Percentiles rank a stretch among this genome's conserved stretches.
phyloP scores from a whole-genome alignment of 2,113 vertebrate genomes.

The Eclectus roratus region DNA sequence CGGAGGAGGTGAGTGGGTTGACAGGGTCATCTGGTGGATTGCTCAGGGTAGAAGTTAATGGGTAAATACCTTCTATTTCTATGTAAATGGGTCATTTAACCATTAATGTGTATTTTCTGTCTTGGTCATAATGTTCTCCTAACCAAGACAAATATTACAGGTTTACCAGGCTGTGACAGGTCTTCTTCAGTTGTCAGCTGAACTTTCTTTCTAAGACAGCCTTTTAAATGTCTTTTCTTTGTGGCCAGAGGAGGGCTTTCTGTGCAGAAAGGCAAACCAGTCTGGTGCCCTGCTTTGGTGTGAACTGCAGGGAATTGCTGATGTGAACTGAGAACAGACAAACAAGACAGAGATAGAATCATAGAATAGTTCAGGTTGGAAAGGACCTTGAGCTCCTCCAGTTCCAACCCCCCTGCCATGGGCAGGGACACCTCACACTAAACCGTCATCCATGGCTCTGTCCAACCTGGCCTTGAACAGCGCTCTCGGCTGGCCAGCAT shows the following conservation, averaged over 20 bases:
- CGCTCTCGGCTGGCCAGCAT: no score
- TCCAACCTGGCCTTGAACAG: no score
- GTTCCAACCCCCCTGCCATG: no score
- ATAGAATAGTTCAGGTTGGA: no score
- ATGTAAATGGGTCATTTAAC: not conserved
- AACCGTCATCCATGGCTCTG: no score
- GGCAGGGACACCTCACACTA: no score
- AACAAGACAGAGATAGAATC: not conserved
- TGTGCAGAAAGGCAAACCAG: not conserved
- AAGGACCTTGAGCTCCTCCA: no score
- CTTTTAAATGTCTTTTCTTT: not conserved
- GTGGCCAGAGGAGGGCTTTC: not conserved
- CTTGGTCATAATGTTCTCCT: not conserved
- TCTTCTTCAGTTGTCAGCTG: not conserved
- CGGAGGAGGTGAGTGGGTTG: slow-evolving; percentile 82
- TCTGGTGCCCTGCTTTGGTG: not conserved
- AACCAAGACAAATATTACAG: not conserved
- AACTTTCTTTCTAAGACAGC: not conserved
- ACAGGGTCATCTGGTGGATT: no score
- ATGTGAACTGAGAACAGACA: not conserved
- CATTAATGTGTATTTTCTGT: not conserved
- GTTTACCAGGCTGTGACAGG: not conserved
- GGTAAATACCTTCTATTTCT: not conserved
- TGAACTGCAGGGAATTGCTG: not conserved
- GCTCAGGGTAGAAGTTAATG: not conserved